Base-by-base conservation (phyloP, 2,797 vertebrate genomes). In the Borostomias antarcticus region DNA sequence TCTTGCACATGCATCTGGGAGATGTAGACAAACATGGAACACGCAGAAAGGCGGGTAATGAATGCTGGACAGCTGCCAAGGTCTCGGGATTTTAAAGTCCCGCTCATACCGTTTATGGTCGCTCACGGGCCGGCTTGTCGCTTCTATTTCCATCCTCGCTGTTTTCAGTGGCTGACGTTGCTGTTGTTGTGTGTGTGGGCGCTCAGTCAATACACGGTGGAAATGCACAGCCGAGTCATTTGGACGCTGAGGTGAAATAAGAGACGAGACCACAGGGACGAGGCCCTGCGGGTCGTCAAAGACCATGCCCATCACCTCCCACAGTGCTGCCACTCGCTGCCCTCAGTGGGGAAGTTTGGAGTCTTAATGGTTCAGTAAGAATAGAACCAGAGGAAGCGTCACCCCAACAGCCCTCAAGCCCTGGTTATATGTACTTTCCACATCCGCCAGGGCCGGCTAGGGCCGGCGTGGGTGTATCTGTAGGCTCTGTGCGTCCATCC, bases 61-160 rank as follows among this genome's bases (percentile, higher is more conserved):
- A 70, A 62, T 57, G 70, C 74, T 83, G 71, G 76, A 73, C 61
- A 45, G 50, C 80, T 85, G 81, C 86, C 82, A 82, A 70, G 66
- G 68, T 74, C 76, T 72, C 74, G 59, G 61, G 70, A 62, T 71
- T 83, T 84, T 79, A 58, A 81, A 82, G 75, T 62, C 70, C 60
- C 58, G 79, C 62, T 72, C 58, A 79, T 72, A 73, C 69, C 74
- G 76, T 84, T 58, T 84, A 68, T 73, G 69, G 70, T 63, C 48
- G 21, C 17, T n/a, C n/a, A 6, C 71, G 70, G 51, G 56, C 64
- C 75, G 61, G 64, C 62, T 64, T 73, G 51, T 32, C 66, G 64
- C 74, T 66, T 81, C 79, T 82, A 68, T 83, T 86, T 75, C 64
- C 77, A 71, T 75, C 67, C 59, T 52, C 6, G 10, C 26, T 50